Conservation (phyloP, 2,113 vertebrate genomes). For the Thunnus maccoyii region DNA sequence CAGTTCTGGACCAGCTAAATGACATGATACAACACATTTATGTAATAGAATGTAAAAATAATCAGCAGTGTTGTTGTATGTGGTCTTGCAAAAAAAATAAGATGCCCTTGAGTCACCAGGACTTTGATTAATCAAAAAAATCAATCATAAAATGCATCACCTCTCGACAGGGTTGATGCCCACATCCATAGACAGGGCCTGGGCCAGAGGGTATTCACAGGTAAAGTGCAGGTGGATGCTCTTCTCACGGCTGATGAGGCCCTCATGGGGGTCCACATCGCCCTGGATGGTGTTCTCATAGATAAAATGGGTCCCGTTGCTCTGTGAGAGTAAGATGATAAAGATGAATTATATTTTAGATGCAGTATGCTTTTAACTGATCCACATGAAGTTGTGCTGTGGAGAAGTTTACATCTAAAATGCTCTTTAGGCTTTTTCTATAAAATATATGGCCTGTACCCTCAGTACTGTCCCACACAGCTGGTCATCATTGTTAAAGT, state of each 20-base stretch:
- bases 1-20: background rate
- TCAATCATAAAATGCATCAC: conserved; percentile 30
- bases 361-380: background rate
- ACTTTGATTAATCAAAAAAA: too few species aligned
- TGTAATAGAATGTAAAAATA: too few species aligned
- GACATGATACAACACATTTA: background rate
- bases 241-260: conserved; percentile 51
- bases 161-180: conserved; percentile 74
- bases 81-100: background rate
- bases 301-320: conserved; percentile 69
- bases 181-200: conserved; percentile 57
- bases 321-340: conserved; percentile 37
- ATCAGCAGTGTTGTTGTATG: too few species aligned
- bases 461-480: conserved; percentile 74
- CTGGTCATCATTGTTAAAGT: conserved; percentile 66
- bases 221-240: conserved; percentile 51
- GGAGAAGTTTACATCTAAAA: too few species aligned
- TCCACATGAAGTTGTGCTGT: too few species aligned
- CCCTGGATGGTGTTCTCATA: conserved; percentile 67
- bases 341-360: too few species aligned
- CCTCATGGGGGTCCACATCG: conserved; percentile 23
- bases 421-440: too few species aligned
- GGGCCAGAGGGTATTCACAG: conserved; percentile 61
- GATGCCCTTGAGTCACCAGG: too few species aligned
- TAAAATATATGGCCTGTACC: conserved; percentile 46